A percentile compares a stretch with the other conserved stretches of the same genome.
Conservation (phyloP, 1,140 invertebrate genomes). For the Coelopa frigida region DNA sequence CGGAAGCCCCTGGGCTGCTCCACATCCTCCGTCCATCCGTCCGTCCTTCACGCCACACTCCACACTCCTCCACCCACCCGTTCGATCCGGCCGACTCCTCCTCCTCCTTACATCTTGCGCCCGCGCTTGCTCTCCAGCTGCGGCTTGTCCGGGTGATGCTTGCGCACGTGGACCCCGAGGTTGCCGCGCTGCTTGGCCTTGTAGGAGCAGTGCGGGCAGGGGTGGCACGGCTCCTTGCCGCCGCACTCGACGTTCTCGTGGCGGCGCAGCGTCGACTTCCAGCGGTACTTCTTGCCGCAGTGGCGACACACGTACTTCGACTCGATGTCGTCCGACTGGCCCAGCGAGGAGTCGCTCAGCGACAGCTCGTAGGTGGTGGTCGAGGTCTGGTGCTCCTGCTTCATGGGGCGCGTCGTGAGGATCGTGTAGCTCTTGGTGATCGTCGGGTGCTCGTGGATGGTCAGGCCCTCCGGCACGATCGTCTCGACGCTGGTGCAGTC, state of each 20-base stretch:
- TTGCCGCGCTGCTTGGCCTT: constrained; percentile 72
- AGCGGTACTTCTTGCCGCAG: constrained; percentile 72
- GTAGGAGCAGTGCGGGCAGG: constrained; percentile 73
- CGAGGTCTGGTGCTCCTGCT: constrained; percentile 21
- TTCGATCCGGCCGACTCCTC: background rate
- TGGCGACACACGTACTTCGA: constrained; percentile 68
- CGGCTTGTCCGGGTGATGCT: constrained; percentile 55
- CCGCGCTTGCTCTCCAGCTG: constrained; percentile 41
- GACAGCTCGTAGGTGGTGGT: constrained; percentile 41
- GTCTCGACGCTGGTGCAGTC: constrained; percentile 35
- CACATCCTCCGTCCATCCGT: no score
- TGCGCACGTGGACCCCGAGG: constrained; percentile 70
- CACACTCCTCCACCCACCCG: no score
- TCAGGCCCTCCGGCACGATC: constrained; percentile 31
- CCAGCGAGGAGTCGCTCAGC: constrained; percentile 41
- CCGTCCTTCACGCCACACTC: no score
- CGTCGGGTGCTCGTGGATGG: constrained; percentile 26
- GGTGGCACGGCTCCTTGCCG: constrained; percentile 73
- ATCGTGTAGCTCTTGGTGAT: constrained; percentile 42
- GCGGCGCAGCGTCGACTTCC: constrained; percentile 72
- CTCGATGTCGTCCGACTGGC: constrained; percentile 49
- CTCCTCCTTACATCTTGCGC: constrained; percentile 29
- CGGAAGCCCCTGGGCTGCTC: no score
- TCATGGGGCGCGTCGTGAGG: constrained; percentile 38
- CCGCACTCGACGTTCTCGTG: constrained; percentile 82